Evolutionary conservation across 1,140 invertebrate species (phyloP).

Genomic region (Drosophila busckii): DNA sequence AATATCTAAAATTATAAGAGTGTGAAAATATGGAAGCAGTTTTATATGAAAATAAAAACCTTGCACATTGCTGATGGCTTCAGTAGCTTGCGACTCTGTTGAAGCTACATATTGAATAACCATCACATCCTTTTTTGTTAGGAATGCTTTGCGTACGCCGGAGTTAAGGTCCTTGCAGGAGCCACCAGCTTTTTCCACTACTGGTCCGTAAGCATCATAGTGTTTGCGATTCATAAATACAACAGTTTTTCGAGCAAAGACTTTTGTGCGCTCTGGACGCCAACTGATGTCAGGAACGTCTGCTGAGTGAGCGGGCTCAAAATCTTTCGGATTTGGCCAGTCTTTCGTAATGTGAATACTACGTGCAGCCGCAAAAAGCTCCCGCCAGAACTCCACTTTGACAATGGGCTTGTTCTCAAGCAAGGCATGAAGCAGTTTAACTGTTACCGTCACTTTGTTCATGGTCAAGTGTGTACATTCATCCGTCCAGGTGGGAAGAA

Average conservation of each 20-base stretch:
- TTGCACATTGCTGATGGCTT: constrained; percentile 79
- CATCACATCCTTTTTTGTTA: constrained; percentile 79
- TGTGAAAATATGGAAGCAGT: constrained; percentile 14
- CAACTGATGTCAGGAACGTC: constrained; percentile 80
- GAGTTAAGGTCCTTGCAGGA: constrained; percentile 78
- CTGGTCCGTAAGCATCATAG: constrained; percentile 80
- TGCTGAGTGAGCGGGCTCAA: constrained; percentile 76
- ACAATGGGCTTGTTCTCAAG: constrained; percentile 83
- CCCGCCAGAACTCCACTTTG: constrained; percentile 82
- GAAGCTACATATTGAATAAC: constrained; percentile 80
- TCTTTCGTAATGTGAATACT: constrained; percentile 51
- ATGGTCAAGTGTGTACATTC: constrained; percentile 84
- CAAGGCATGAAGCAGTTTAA: constrained; percentile 85
- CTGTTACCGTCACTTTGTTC: constrained; percentile 83
- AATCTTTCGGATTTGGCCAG: constrained; percentile 80
- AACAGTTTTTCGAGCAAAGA: constrained; percentile 83
- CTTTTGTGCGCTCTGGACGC: constrained; percentile 78
- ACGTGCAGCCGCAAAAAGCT: constrained; percentile 79
- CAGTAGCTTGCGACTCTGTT: constrained; percentile 78
- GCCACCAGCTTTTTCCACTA: constrained; percentile 79
- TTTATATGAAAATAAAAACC: constrained; percentile 54
- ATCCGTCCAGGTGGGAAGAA: constrained; percentile 61
- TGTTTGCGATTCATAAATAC: constrained; percentile 83
- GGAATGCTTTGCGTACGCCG: constrained; percentile 79
- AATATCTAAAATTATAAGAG: constrained; percentile 54